Conservation (phyloP, 2,113 vertebrate species). For the Trinectes maculatus region DNA sequence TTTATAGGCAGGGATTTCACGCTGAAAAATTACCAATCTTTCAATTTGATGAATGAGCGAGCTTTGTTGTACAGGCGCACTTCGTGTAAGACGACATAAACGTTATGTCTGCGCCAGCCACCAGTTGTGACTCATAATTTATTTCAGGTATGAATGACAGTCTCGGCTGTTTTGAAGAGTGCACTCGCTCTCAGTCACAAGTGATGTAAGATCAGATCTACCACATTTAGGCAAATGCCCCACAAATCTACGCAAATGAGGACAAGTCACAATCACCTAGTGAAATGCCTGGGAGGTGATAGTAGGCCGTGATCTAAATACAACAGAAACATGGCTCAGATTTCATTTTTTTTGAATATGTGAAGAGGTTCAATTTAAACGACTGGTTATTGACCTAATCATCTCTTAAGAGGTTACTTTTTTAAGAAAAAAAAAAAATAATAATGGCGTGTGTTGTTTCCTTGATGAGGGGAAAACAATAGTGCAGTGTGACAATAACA, state of each 20-base stretch:
- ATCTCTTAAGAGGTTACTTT: too few species aligned
- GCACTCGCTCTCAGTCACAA: constrained; percentile 43
- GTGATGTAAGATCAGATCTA: constrained; percentile 62
- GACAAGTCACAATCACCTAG: constrained; percentile 37
- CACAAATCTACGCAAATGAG: constrained; percentile 43
- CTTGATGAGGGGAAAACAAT: constrained; percentile 28
- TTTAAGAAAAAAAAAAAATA: too few species aligned
- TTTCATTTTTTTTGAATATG: constrained; percentile 5
- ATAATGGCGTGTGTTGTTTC: too few species aligned
- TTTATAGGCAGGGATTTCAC: constrained; percentile 43
- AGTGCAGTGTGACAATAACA: constrained; percentile 49
- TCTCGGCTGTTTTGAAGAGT: constrained; percentile 24
- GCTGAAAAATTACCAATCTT: constrained; percentile 22
- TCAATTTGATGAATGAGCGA: constrained; percentile 43
- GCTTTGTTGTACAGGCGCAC: constrained; percentile 11
- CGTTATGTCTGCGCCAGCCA: constrained; percentile 17
- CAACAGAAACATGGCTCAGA: constrained; percentile 28
- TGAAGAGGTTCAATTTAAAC: too few species aligned
- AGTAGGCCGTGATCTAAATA: constrained; percentile 38
- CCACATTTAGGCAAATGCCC: constrained; percentile 56
- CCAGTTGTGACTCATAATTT: constrained; percentile 50
- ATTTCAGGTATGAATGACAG: constrained; percentile 67
- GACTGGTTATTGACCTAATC: too few species aligned
- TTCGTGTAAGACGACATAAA: constrained; percentile 37
- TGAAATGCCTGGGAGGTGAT: constrained; percentile 3